A percentile compares a stretch with the other conserved stretches of the same genome.
Conservation (phyloP, 2,797 vertebrate genomes). For the Rhynchonycteris naso region DNA sequence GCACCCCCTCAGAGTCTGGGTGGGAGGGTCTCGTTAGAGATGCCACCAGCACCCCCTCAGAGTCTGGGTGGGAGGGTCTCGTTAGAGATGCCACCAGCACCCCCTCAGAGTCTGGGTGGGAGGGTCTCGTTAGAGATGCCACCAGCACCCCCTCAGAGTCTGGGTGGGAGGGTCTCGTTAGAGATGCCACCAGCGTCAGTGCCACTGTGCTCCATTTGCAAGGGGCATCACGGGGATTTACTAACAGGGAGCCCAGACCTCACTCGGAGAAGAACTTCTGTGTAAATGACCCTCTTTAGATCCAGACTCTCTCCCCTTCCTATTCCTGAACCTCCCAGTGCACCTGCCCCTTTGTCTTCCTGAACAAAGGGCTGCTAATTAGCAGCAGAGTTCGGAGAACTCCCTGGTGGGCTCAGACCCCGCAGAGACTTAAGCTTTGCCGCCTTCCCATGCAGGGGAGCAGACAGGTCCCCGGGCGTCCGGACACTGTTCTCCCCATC, state of each 20-base stretch:
- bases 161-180: neutral
- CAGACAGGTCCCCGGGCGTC: neutral
- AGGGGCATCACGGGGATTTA: rapidly evolving
- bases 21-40: neutral
- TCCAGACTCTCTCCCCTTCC: neutral
- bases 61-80: neutral
- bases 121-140: neutral
- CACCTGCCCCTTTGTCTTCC: constrained; percentile 13
- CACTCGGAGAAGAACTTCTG: neutral
- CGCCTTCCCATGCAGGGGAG: neutral
- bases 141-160: too few species aligned
- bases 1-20: too few species aligned
- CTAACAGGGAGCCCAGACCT: neutral
- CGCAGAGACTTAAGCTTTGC: neutral
- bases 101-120: too few species aligned
- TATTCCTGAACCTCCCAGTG: rapidly evolving
- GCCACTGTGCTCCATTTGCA: neutral
- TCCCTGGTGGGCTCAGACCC: neutral
- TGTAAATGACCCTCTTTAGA: too few species aligned
- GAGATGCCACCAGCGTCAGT: neutral
- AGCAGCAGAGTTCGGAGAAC: neutral
- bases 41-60: neutral
- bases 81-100: neutral
- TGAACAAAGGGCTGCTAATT: neutral
- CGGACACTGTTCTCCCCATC: constrained; percentile 60